Evolutionary conservation across 2,797 vertebrate genomes (phyloP).

Genomic region (Coluber constrictor): DNA sequence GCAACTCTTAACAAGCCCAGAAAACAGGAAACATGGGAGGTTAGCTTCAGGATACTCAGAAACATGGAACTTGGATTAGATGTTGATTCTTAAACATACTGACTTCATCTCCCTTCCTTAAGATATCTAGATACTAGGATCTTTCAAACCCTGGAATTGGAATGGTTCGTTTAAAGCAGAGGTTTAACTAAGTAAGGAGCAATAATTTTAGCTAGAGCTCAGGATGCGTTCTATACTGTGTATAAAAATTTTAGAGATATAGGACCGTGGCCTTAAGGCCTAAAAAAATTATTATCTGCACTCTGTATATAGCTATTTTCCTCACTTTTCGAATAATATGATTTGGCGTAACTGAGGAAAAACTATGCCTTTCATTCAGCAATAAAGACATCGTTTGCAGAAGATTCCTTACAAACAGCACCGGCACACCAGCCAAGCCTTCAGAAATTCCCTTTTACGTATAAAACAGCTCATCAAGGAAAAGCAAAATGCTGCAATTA

Average conservation of each 20-base stretch:
- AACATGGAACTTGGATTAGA: background rate
- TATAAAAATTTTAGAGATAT: background rate
- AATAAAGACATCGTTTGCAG: background rate
- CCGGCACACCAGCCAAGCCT: background rate
- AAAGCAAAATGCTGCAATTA: background rate
- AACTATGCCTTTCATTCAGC: slow-evolving; percentile 9
- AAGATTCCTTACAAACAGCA: background rate
- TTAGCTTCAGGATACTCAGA: background rate
- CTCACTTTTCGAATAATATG: slow-evolving; percentile 1
- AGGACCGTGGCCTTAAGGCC: background rate
- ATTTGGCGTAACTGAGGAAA: background rate
- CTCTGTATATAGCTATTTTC: slow-evolving; percentile 7
- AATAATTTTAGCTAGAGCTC: background rate
- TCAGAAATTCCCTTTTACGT: background rate
- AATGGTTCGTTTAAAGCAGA: background rate
- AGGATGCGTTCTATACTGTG: background rate
- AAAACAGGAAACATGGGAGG: background rate
- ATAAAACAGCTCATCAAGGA: background rate
- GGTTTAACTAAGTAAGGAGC: background rate
- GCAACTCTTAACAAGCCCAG: background rate
- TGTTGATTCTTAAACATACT: background rate
- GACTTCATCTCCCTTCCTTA: background rate
- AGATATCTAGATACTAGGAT: background rate
- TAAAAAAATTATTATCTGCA: background rate
- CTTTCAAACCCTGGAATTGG: background rate